Evolutionary conservation across 1,140 invertebrate species (phyloP).

Genomic region (Rhyacophila brunnea): DNA sequence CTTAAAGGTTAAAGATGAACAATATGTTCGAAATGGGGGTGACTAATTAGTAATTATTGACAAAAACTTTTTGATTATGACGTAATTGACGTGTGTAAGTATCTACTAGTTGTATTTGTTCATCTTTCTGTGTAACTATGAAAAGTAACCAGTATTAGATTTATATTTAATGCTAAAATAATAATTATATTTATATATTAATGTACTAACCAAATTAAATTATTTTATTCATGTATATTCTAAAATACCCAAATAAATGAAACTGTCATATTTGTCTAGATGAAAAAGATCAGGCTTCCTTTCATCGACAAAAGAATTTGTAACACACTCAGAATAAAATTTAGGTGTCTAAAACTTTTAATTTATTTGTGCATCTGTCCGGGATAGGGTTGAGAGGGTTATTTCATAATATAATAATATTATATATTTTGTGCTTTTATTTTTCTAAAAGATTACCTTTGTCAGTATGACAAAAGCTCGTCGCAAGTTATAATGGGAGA

Average conservation of each 20-base stretch:
- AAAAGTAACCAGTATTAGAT: no score
- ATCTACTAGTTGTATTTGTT: no score
- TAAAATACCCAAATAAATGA: constrained; percentile 1
- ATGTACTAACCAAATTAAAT: no score
- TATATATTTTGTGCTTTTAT: constrained; percentile 11
- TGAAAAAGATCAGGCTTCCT: constrained; percentile 15
- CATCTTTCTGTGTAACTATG: no score
- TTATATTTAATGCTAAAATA: no score
- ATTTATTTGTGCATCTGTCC: constrained; percentile 33
- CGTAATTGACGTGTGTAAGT: no score
- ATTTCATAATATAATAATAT: neutral
- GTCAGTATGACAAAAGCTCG: constrained; percentile 6
- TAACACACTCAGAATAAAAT: constrained; percentile 13
- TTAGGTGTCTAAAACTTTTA: constrained; percentile 23
- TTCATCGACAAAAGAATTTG: constrained; percentile 20
- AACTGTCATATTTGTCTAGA: constrained; percentile 30
- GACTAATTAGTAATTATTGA: no score
- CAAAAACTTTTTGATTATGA: no score
- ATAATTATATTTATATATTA: no score
- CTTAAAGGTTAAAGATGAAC: no score
- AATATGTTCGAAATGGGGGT: no score
- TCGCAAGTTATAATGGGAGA: neutral
- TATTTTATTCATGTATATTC: neutral
- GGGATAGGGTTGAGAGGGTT: constrained; percentile 20
- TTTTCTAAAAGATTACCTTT: constrained; percentile 24